Base-by-base conservation (phyloP, 1,140 invertebrate genomes). In the Heliconius nattereri region DNA sequence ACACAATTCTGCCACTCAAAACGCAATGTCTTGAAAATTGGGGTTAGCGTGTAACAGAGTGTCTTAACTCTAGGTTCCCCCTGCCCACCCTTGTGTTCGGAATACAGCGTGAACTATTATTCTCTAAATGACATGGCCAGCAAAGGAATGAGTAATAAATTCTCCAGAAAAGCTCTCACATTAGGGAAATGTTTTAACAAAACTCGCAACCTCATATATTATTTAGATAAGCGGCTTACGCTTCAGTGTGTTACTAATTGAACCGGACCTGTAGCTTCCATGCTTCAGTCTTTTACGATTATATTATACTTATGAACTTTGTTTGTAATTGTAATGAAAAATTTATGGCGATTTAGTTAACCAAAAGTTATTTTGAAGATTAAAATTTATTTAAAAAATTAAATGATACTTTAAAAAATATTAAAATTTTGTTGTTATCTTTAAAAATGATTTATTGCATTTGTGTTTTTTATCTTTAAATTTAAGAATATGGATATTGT, bases 161-260 rank as follows among this genome's bases (percentile, higher is more conserved):
- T 3, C 26, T 11, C 60, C 23, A 13, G 11, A 26, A 66, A 26
- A 66, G 3, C 23, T 26, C 13, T 26, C 13, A 66, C 60, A 29
- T 29, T 16, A 29, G 23, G 60, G 0, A 23, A 16, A 26, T 66
- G 60, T 66, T 26, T 26, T 29, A 29, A 66, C 26, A 29, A 29
- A 66, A 29, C 60, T 66, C n/a, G 29, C n/a, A 60, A 29, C 11
- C 26, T 66, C 26, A 66, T 66, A 66, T 66, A 66, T 66, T 66
- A 66, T 66, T 26, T 66, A 66, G 60, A 11, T 66, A 26, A 66
- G n/a, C 54, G 54, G 54, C 54, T 57, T 57, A 57, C 54, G n/a
- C 54, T 57, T 6, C 54, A n/a, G 7, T 23, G 20, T n/a, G n/a
- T n/a, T 23, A 9, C n/a, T 57, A 57, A 57, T 57, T 57, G 54